Evolutionary conservation across 2,113 vertebrate genomes (phyloP).

Genomic region (Kryptolebias marmoratus): DNA sequence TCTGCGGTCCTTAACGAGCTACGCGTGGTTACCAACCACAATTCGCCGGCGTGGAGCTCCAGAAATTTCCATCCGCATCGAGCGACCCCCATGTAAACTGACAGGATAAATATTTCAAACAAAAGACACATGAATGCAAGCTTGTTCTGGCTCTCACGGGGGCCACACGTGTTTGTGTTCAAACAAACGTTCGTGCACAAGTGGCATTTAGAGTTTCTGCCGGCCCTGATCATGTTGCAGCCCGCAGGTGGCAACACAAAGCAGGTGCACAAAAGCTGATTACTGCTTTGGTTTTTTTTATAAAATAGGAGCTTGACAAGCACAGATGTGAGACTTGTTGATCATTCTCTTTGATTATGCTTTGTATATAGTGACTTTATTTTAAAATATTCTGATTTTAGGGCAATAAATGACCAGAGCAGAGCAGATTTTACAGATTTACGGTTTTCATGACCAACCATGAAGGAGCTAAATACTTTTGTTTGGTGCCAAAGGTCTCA

Average conservation of each 20-base stretch:
- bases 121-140: slow-evolving; percentile 9
- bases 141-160: not conserved
- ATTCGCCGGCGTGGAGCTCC: slow-evolving; percentile 18
- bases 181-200: slow-evolving; percentile 43
- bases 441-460: no score
- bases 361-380: no score
- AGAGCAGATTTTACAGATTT: no score
- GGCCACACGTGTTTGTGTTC: slow-evolving; percentile 39
- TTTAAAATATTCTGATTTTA: no score
- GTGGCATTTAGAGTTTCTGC: slow-evolving; percentile 46
- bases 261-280: slow-evolving; percentile 30
- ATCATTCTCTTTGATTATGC: not conserved
- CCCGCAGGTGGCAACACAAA: slow-evolving; percentile 29
- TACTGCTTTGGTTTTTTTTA: slow-evolving; percentile 14
- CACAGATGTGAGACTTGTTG: not conserved
- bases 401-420: no score
- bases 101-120: slow-evolving; percentile 8
- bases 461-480: no score
- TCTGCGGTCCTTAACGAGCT: slow-evolving; percentile 26
- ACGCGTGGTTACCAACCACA: slow-evolving; percentile 30
- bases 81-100: slow-evolving; percentile 3
- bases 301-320: slow-evolving; percentile 15
- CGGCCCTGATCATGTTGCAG: slow-evolving; percentile 24
- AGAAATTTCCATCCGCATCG: slow-evolving; percentile 34
- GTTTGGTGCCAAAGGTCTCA: no score